Conservation (phyloP, 2,113 vertebrate genomes). For the Gobiocypris rarus region DNA sequence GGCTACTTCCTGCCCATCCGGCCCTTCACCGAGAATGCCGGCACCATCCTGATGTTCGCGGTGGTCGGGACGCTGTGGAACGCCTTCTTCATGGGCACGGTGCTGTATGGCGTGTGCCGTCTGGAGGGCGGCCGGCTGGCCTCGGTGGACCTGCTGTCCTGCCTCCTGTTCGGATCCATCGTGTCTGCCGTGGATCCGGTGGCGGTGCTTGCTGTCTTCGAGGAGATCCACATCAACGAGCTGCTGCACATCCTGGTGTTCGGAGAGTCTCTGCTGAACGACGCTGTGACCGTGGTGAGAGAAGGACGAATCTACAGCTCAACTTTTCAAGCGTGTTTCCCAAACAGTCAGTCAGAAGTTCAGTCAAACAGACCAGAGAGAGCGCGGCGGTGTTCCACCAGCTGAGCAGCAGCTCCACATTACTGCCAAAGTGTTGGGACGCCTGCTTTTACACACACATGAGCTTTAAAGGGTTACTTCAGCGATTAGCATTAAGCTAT, state of each 20-base stretch:
- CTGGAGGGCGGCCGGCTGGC: slow-evolving; percentile 71
- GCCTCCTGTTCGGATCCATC: slow-evolving; percentile 92
- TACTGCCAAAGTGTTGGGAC: no score
- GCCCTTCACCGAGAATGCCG: slow-evolving; percentile 91
- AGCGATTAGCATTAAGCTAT: no score
- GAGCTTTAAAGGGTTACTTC: no score
- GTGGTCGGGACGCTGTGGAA: slow-evolving; percentile 97
- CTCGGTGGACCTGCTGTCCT: slow-evolving; percentile 83
- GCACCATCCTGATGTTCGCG: slow-evolving; percentile 93
- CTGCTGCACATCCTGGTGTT: slow-evolving; percentile 95
- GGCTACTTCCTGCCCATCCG: slow-evolving; percentile 95
- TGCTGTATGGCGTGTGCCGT: slow-evolving; percentile 87
- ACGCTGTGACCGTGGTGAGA: slow-evolving; percentile 94
- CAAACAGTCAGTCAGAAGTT: no score
- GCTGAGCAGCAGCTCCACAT: no score
- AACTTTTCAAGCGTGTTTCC: no score
- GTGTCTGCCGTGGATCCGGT: slow-evolving; percentile 95
- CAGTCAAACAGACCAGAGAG: not conserved
- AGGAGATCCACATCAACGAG: slow-evolving; percentile 98
- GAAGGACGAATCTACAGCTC: no score
- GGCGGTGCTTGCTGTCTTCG: slow-evolving; percentile 93
- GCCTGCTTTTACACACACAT: no score
- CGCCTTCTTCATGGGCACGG: slow-evolving; percentile 85
- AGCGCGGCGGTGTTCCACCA: no score
- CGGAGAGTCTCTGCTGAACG: slow-evolving; percentile 94